These are phyloP conservation scores for Musca vetustissima DNA, from an alignment of 1,140 invertebrate species.

Conservation along the genomic window DNA sequence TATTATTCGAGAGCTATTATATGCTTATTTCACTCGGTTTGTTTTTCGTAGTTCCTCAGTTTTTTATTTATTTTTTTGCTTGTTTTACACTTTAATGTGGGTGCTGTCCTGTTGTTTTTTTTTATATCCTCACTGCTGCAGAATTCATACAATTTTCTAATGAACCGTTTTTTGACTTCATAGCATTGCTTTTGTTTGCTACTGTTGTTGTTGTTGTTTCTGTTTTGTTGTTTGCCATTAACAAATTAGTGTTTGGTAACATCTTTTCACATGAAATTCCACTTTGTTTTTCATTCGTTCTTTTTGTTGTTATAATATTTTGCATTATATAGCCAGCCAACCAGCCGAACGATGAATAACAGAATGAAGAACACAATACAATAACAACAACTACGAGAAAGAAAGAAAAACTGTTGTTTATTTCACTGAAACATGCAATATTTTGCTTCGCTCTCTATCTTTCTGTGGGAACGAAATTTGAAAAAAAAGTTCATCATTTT, in stretches of 20 bases:
- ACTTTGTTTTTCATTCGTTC: no score
- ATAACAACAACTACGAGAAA: neutral
- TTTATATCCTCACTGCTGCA: neutral
- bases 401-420: constrained; percentile 18
- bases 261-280: constrained; percentile 25
- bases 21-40: no score
- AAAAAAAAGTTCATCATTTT: no score
- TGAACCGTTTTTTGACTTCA: constrained; percentile 8
- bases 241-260: constrained; percentile 29
- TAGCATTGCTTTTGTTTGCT: neutral
- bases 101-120: constrained; percentile 1
- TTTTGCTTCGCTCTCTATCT: neutral
- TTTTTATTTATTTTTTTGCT: constrained; percentile 18
- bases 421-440: constrained; percentile 19
- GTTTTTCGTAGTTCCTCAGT: no score
- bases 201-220: neutral
- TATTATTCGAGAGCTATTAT: no score
- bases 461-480: no score
- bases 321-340: constrained; percentile 5
- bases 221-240: constrained; percentile 18
- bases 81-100: neutral
- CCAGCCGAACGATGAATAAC: neutral
- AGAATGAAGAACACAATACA: no score
- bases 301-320: constrained; percentile 19
- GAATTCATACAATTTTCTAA: neutral